These are phyloP conservation scores for Bombus vancouverensis DNA, from an alignment of 1,140 invertebrate genomes.

Conservation along the genomic window DNA sequence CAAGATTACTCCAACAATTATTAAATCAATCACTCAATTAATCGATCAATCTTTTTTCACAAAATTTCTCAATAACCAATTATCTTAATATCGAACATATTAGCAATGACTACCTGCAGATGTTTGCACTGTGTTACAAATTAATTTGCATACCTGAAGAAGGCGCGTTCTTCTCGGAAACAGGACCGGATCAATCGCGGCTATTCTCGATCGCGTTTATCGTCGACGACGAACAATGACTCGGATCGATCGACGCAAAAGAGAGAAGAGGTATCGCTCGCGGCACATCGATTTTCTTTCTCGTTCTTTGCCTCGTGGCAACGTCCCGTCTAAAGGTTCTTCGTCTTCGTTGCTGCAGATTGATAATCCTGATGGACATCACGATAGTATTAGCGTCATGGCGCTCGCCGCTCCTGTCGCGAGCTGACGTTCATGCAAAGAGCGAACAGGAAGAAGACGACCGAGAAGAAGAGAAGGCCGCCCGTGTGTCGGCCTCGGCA, in stretches of 20 bases:
- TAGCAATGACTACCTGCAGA: not conserved
- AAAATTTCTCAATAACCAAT: too few relatives aligned
- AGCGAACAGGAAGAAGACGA: conserved; percentile 50
- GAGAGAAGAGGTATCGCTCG: conserved; percentile 13
- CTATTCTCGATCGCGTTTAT: conserved; percentile 35
- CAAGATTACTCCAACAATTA: too few relatives aligned
- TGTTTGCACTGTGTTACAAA: conserved; percentile 32
- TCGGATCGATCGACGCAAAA: conserved; percentile 5
- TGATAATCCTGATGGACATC: conserved; percentile 77
- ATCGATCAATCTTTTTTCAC: too few relatives aligned
- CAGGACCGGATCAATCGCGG: conserved; percentile 29
- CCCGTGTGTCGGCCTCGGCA: conserved; percentile 64
- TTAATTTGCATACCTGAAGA: conserved; percentile 37
- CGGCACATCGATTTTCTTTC: conserved; percentile 41
- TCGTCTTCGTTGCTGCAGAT: conserved; percentile 63
- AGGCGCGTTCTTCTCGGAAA: conserved; percentile 21
- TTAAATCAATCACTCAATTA: too few relatives aligned
- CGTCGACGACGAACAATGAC: conserved; percentile 44
- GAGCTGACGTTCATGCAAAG: conserved; percentile 57
- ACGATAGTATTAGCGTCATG: conserved; percentile 76
- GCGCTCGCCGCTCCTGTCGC: conserved; percentile 64
- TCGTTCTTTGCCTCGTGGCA: not conserved
- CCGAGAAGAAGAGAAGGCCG: conserved; percentile 59
- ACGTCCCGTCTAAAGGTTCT: conserved; percentile 25
- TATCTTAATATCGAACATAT: too few relatives aligned